Conservation (phyloP, 2,888 invertebrate species). For the Eledone cirrhosa region DNA sequence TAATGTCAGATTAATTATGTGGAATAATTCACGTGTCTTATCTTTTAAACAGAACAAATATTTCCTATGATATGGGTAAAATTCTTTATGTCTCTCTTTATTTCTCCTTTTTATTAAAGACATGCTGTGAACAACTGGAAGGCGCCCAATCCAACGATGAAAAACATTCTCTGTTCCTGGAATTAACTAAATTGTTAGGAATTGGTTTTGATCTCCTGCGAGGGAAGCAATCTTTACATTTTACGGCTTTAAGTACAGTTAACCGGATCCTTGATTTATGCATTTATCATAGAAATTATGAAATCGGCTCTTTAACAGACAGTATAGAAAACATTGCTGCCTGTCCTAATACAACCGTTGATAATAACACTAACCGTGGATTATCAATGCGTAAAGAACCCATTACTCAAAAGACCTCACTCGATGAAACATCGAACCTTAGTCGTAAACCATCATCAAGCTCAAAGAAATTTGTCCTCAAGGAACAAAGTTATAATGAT, state of each 20-base stretch:
- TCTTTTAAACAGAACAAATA: no score
- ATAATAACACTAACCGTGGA: constrained; percentile 19
- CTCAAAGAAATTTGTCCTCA: constrained; percentile 4
- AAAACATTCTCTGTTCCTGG: constrained; percentile 61
- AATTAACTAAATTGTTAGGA: constrained; percentile 71
- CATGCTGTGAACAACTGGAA: constrained; percentile 56
- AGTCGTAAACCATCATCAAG: constrained; percentile 20
- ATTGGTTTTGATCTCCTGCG: constrained; percentile 71
- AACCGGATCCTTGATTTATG: constrained; percentile 72
- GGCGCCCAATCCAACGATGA: constrained; percentile 43
- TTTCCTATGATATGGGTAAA: no score
- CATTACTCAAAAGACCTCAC: constrained; percentile 4
- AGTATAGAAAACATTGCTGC: constrained; percentile 35
- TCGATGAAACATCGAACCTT: constrained; percentile 16
- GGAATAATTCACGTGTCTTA: no score
- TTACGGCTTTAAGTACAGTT: constrained; percentile 72
- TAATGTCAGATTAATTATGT: no score
- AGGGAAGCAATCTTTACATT: constrained; percentile 73
- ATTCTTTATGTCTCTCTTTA: no score
- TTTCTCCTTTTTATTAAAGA: constrained; percentile 41
- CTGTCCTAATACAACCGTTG: constrained; percentile 23
- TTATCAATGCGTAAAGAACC: constrained; percentile 14
- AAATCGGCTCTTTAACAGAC: constrained; percentile 46
- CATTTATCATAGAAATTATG: constrained; percentile 67
- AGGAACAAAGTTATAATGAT: constrained; percentile 14